phyloP scores from a whole-genome alignment of 2,888 invertebrate species.

The Eledona agricola region DNA sequence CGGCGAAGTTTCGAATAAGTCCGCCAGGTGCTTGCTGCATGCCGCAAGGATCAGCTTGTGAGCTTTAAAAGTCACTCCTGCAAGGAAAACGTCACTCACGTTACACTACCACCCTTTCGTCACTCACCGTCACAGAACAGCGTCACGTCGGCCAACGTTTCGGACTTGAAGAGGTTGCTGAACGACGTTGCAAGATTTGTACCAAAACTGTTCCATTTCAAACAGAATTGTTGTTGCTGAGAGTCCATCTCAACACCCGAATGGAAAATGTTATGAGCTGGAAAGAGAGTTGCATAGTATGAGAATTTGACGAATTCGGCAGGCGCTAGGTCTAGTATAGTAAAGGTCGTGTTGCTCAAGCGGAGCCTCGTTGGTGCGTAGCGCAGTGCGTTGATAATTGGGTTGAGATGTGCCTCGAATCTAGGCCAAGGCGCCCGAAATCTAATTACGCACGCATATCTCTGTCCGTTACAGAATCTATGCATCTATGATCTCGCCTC shows the following conservation, averaged over 20 bases:
- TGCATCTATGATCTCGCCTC: slow-evolving; percentile 5
- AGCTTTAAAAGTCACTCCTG: slow-evolving; percentile 90
- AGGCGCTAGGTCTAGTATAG: too few species aligned
- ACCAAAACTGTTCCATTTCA: slow-evolving; percentile 96
- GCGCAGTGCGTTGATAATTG: too few species aligned
- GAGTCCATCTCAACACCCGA: slow-evolving; percentile 88
- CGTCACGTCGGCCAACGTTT: slow-evolving; percentile 91
- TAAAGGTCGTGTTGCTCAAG: too few species aligned
- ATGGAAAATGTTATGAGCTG: slow-evolving; percentile 73
- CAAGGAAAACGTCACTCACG: slow-evolving; percentile 45
- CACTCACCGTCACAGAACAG: slow-evolving; percentile 91
- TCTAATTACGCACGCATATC: slow-evolving; percentile 22
- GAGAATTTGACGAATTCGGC: neutral
- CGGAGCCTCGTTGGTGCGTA: too few species aligned
- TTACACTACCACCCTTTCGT: neutral
- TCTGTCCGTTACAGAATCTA: slow-evolving; percentile 1
- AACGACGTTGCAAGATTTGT: slow-evolving; percentile 92
- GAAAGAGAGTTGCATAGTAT: slow-evolving; percentile 43
- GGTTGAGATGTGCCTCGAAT: too few species aligned
- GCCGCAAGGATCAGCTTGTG: slow-evolving; percentile 92
- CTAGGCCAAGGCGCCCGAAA: slow-evolving; percentile 13
- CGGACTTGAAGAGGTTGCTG: slow-evolving; percentile 92
- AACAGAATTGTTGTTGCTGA: slow-evolving; percentile 90
- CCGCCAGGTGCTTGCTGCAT: slow-evolving; percentile 92
- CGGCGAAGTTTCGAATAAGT: slow-evolving; percentile 88